These are phyloP conservation scores for Bos javanicus DNA, from an alignment of 2,113 vertebrate species.

Conservation along the genomic window DNA sequence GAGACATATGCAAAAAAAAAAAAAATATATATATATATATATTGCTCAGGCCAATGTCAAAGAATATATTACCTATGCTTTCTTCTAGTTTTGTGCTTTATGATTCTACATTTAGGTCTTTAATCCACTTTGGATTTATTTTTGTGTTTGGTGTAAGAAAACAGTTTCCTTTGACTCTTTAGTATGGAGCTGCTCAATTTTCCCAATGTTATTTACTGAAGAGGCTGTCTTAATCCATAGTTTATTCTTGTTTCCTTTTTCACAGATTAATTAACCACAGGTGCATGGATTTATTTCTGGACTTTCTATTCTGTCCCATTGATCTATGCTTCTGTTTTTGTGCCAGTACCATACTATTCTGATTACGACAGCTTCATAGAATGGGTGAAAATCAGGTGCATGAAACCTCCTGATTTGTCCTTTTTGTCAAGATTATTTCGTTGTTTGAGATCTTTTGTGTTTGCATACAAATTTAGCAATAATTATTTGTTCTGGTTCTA, in stretches of 20 bases:
- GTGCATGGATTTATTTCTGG: background rate
- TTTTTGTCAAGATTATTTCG: background rate
- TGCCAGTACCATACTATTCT: background rate
- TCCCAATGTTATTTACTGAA: background rate
- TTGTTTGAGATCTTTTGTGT: background rate
- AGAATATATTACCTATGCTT: background rate
- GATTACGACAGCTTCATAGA: background rate
- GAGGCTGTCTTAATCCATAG: background rate
- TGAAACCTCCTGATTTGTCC: background rate
- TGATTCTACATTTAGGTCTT: background rate
- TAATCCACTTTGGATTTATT: background rate
- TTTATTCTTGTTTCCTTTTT: background rate
- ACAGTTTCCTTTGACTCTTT: background rate
- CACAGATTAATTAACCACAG: background rate
- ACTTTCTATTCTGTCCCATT: background rate
- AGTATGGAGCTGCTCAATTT: background rate
- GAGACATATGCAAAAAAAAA: background rate
- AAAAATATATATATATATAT: too few relatives aligned
- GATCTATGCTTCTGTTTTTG: background rate
- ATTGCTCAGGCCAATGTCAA: background rate
- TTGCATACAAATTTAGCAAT: background rate
- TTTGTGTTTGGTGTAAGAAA: background rate
- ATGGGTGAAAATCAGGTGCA: background rate
- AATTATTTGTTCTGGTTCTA: background rate
- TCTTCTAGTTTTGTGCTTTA: background rate